Evolutionary conservation across 1,140 invertebrate genomes (phyloP).

Genomic region (Proctacanthus coquilletti): DNA sequence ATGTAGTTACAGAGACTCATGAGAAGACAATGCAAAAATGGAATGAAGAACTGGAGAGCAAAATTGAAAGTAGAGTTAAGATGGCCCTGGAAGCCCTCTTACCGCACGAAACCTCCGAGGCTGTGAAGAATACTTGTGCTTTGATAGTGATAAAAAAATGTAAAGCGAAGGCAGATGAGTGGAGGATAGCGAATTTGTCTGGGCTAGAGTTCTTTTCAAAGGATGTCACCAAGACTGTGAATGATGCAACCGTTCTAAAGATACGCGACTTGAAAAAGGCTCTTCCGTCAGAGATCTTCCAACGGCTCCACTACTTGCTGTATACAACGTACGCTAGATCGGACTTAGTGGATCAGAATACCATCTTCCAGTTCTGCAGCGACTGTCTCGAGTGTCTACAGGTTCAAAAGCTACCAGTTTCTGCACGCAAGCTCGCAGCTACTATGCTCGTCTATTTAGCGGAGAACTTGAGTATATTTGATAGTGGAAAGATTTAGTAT

Average conservation of each 20-base stretch:
- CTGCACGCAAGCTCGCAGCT: constrained; percentile 18
- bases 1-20: too few relatives aligned
- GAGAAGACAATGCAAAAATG: constrained; percentile 10
- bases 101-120: constrained; percentile 15
- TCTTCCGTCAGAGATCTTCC: constrained; percentile 16
- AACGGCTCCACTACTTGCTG: constrained; percentile 18
- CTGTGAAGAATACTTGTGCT: constrained; percentile 15
- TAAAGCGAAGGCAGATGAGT: constrained; percentile 2
- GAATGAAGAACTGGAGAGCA: constrained; percentile 10
- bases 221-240: constrained; percentile 10
- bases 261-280: constrained; percentile 3
- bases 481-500: too few relatives aligned
- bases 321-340: constrained; percentile 14
- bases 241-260: constrained; percentile 3
- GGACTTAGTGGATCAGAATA: constrained; percentile 3
- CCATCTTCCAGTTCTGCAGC: neutral
- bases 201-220: constrained; percentile 20
- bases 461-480: constrained; percentile 15
- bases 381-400: neutral
- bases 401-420: constrained; percentile 10
- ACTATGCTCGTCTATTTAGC: constrained; percentile 14
- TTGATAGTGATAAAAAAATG: constrained; percentile 12
- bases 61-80: constrained; percentile 15
- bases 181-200: constrained; percentile 11
- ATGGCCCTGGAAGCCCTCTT: constrained; percentile 15